Evolutionary conservation across 2,113 vertebrate species (phyloP), one percentile per base, ranked within the genome.

Genomic region (Lutjanus erythropterus): DNA sequence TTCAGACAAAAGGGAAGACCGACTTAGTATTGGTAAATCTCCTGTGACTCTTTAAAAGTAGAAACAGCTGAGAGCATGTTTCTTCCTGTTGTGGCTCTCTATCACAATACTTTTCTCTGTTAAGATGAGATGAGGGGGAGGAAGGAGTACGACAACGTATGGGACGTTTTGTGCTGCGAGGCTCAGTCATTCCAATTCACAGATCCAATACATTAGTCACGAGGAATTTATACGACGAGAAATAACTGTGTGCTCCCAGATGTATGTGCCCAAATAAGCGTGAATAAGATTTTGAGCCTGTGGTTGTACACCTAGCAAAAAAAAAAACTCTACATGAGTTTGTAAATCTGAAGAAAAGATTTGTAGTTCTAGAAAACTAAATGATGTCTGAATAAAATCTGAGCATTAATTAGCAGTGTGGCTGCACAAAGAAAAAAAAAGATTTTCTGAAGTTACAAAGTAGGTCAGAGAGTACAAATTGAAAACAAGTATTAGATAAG

Each of bases 81-180:
- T 55, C 60, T 78, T 75, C 71, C 39, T 81, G 56, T 27, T 67
- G 25, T 16, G 31, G 9, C 39, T 23, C 27, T 60, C 16, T 23
- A 19, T 50, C 42, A 80, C 47, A 76, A 55, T 8, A 64, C 33
- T 41, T 27, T 14, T 77, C 68, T 78, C 83, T 91, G 83, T 72
- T 27, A 58, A 56, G 52, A 16, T 25, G 21, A 88, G 78, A 87
- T 81, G 27, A 35, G 49, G 52, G 21, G 35, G 42, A 37, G n/a
- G 53, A 33, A 5, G 16, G 15, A 18, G 23, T 14, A 58, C 42
- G 3, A 10, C 12, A 0, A 23, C 16, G 4, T 23, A 11, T 25
- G 35, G 16, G 8, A 33, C 37, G 44, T 18, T 33, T 29, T 55
- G 5, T 27, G 1, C 19, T 49, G 33, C 5, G 5, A 19, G 65